phyloP scores from a whole-genome alignment of 1,140 invertebrate genomes.

The Calephelis nemesis region DNA sequence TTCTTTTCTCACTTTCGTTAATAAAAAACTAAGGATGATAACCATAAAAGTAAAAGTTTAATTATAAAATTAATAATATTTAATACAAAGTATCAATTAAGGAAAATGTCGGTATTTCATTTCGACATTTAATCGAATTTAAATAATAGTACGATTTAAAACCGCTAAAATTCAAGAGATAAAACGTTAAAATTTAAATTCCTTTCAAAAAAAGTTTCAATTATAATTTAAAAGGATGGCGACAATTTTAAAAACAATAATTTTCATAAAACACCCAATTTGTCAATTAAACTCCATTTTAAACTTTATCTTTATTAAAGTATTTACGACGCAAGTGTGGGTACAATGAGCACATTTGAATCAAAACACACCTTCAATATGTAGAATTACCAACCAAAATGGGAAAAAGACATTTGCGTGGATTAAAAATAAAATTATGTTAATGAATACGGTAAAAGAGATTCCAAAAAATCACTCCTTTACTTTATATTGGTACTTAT shows the following conservation, averaged over 20 bases:
- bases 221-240: background rate
- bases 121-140: background rate
- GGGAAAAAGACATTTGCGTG: slow-evolving; percentile 26
- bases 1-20: too few relatives aligned
- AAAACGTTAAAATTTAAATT: background rate
- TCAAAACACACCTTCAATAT: slow-evolving; percentile 19
- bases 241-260: slow-evolving; percentile 11
- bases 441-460: slow-evolving; percentile 7
- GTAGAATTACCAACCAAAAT: slow-evolving; percentile 27
- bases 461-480: slow-evolving; percentile 11
- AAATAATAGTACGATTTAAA: background rate
- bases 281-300: slow-evolving; percentile 50
- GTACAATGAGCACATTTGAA: slow-evolving; percentile 29
- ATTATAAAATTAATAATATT: too few relatives aligned
- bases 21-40: too few relatives aligned
- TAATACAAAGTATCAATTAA: too few relatives aligned
- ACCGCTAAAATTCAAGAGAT: background rate
- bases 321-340: slow-evolving; percentile 46
- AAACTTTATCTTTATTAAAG: slow-evolving; percentile 49
- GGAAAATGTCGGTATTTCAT: too few relatives aligned
- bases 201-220: background rate
- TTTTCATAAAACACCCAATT: slow-evolving; percentile 44
- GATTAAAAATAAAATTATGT: slow-evolving; percentile 28
- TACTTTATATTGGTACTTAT: slow-evolving; percentile 1
- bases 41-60: too few relatives aligned